Base-by-base conservation (phyloP, 2,797 vertebrate genomes). In the Echiichthys vipera region DNA sequence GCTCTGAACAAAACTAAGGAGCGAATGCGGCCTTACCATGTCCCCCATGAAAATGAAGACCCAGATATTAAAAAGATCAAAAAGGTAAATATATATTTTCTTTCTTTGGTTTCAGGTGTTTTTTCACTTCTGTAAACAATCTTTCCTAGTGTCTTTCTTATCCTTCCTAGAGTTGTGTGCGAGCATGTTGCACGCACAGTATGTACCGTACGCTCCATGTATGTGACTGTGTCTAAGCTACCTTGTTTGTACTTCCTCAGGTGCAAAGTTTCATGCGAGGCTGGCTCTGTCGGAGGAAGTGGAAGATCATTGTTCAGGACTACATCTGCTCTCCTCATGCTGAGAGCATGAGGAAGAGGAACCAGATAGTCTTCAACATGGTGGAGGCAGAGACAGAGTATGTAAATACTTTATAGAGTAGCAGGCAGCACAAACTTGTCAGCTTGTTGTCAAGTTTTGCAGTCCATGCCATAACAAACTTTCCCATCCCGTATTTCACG, bases 21-120 rank as follows among this genome's bases (percentile, higher is more conserved):
- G 92, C 95, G 97, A 71, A 99, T 99, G 97, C 87, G 97, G 45
- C 98, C 98, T 36, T 98, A 98, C 87, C 98, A 98, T 49, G 92
- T 95, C 69, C 92, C 93, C 86, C 96, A 97, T 57, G 97, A 98
- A 83, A 96, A 96, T 1, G 98, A 99, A 61, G 96, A 99, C 80
- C 98, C 98, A 5, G 98, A 99, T 80, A 99, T 99, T 65, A 99
- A 99, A 93, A 99, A 99, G 92, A 99, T 99, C 73, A 99, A 98
- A 92, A 99, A 99, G 97, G 98, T 98, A 94, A 71, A 14, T 39
- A 1, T 10, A 17, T 5, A 6, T 42, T 30, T 56, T 12, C 43
- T 3, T 32, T 0, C 34, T 18, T 10, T 15, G 25, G 11, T 51
- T n/a, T 74, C 1, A 11, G 25, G 37, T 30, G 46, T 30, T 64